Evolutionary conservation across 2,888 invertebrate genomes (phyloP), one percentile per base, ranked within the genome.

Genomic region (Molanna angustata): DNA sequence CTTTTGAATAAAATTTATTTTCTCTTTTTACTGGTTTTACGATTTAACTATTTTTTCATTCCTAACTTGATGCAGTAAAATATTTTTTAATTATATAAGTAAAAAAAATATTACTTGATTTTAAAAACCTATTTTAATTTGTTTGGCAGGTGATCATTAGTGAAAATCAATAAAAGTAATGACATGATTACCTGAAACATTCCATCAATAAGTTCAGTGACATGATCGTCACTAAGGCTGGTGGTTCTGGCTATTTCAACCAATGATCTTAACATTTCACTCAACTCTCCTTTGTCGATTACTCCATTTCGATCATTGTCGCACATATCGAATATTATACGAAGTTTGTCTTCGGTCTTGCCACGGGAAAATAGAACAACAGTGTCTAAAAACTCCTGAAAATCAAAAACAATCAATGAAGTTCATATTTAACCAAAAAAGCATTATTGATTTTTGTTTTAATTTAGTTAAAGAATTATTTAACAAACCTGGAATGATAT

Each of bases 291-390:
- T 65, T 95, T 94, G 65, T 95, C 94, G 52, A 96, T 96, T 1
- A 93, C 91, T 0, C 95, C 94, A 63, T 94, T 94, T 13, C 92
- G 83, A 66, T 96, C 93, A 63, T 94, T 91, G 67, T 96, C 96
- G 64, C 96, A 96, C 96, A 97, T 96, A 69, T 96, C 94, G 66
- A 96, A 96, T 60, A 97, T 93, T 22, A 96, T 94, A 3, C 94
- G 80, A 27, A 96, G 74, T 65, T 95, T 95, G 65, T 94, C 94
- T 63, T 94, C 94, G 1, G 94, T 94, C 62, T 91, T 91, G 4
- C 94, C 95, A 0, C 91, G 83, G 0, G 94, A 93, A 67, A 95
- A 95, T 1, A 94, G 70, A 0, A 94, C 88, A 1, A 95, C 94
- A 0, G 95, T 95, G 65, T 95, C 94, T 45, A 97, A 73, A 69